Evolutionary conservation across 2,888 invertebrate genomes (phyloP), one percentile per base, ranked within the genome.

Genomic region (Tenthredo distinguenda): DNA sequence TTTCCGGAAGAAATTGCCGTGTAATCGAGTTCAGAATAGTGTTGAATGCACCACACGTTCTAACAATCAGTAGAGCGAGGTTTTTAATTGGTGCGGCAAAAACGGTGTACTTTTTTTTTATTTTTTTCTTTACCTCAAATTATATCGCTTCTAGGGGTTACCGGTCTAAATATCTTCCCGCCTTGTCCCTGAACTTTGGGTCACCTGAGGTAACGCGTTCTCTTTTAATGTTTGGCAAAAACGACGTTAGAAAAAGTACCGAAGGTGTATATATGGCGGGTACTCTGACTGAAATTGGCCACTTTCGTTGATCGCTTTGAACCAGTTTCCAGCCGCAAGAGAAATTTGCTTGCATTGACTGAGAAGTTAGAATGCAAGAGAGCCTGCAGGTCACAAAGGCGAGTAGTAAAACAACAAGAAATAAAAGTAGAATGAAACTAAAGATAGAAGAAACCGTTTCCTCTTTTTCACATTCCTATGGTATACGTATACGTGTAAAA

Each of bases 271-370:
- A 43, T 34, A 43, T 43, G 37, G 72, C 10, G 9, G 77, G 50
- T 77, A 12, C 31, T 55, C 55, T 31, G 50, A 55, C 31, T 37
- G 55, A n/a, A 55, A 55, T 77, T 77, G 81, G 81, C 81, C 62
- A 81, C 62, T 81, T 81, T 81, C 34, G 40, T 50, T 81, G 40
- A 81, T 81, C 40, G 81, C 62, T 65, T 81, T 40, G 81, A 58
- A 65, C 62, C 21, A 81, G 58, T 81, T 81, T 81, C 18, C 37
- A 55, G 6, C 81, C 81, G 43, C 62, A 21, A 6, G 62, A 58
- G 81, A 62, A 77, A 77, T 74, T 43, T 74, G 21, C 40, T 43
- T 10, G 72, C 72, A 31, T 43, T 74, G 40, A 74, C 34, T 55
- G 50, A n/a, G 26, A 18, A 77, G 15, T 55, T 34, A 9, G 34